Base-by-base conservation (phyloP, 2,797 vertebrate species). In the Pangasius krempfi region DNA sequence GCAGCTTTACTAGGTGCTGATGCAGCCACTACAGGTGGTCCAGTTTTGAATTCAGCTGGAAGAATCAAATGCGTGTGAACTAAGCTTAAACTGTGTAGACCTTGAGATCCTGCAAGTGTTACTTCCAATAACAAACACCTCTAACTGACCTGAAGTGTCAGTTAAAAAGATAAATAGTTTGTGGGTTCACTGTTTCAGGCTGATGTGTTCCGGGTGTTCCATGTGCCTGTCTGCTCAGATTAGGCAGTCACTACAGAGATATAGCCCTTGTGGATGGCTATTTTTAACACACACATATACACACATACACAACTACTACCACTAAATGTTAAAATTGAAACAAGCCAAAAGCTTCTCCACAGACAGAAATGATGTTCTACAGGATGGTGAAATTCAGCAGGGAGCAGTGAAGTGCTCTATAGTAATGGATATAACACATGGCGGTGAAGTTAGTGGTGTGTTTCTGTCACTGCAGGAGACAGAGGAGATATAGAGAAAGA, bases 341-440 rank as follows among this genome's bases (percentile, higher is more conserved):
- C 7, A 7, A 64, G 58, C 58, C 58, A 58, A 64, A 44, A 33
- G 27, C 40, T 47, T 60, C 86, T 90, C 70, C 94, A 92, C 92
- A 90, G 89, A 91, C 81, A 92, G 94, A 94, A 95, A 33, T 81
- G 76, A 89, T 86, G 94, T 94, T 88, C 90, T 93, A 89, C 89
- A 87, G 92, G 88, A 88, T 90, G 91, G 85, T 89, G 92, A 94
- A 88, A 68, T 95, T 93, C 92, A 95, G 92, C 78, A 80, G 94
- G 94, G 92, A 94, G 94, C 90, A 84, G 90, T 84, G 54, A 90
- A 91, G 91, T 92, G 88, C 93, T 94, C 94, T 93, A 94, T 88
- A 75, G 92, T 95, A 94, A 95, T 95, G 93, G 93, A 94, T 94
- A 92, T 91, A 93, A 92, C 94, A 94, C 94, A 95, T 95, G 94